Percentiles rank a stretch among this genome's conserved stretches.
These are phyloP conservation scores for Sphyrna mokarran DNA, from an alignment of 2,113 vertebrate genomes.

Conservation along the genomic window DNA sequence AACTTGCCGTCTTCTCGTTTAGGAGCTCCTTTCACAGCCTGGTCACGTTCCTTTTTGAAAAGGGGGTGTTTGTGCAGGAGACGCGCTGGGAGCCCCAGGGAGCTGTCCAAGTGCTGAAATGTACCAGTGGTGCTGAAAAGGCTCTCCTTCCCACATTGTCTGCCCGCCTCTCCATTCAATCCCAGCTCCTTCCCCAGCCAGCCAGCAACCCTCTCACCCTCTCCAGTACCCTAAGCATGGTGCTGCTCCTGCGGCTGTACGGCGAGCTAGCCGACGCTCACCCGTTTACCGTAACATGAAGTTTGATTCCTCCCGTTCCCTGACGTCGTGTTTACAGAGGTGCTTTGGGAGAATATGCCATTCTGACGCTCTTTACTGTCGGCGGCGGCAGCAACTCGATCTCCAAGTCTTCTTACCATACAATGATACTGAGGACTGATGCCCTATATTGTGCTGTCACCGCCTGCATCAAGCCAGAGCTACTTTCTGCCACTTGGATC, in stretches of 20 bases:
- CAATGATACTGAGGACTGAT: constrained; percentile 75
- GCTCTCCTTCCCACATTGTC: constrained; percentile 9
- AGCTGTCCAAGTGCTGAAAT: constrained; percentile 80
- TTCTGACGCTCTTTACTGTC: constrained; percentile 28
- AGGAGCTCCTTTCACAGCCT: constrained; percentile 48
- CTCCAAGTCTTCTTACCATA: constrained; percentile 52
- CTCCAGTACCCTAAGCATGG: constrained; percentile 41
- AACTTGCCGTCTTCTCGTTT: constrained; percentile 37
- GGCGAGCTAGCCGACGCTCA: constrained; percentile 35
- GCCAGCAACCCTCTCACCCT: constrained; percentile 41
- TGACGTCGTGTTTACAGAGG: constrained; percentile 35
- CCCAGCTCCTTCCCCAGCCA: constrained; percentile 42
- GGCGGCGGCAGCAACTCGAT: neutral
- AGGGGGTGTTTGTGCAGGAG: constrained; percentile 55
- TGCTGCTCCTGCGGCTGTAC: neutral
- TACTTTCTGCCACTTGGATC: constrained; percentile 56
- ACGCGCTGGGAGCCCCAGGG: constrained; percentile 55
- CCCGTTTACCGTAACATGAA: constrained; percentile 32
- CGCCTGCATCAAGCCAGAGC: constrained; percentile 57
- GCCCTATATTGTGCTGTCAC: constrained; percentile 52
- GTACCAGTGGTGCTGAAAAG: constrained; percentile 52
- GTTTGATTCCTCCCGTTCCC: constrained; percentile 22
- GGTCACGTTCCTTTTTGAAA: constrained; percentile 54
- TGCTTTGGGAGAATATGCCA: constrained; percentile 34
- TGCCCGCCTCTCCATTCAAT: neutral